Percentiles rank a stretch among this genome's conserved stretches.
phyloP scores from a whole-genome alignment of 2,888 invertebrate species.

The Lottia scabra region DNA sequence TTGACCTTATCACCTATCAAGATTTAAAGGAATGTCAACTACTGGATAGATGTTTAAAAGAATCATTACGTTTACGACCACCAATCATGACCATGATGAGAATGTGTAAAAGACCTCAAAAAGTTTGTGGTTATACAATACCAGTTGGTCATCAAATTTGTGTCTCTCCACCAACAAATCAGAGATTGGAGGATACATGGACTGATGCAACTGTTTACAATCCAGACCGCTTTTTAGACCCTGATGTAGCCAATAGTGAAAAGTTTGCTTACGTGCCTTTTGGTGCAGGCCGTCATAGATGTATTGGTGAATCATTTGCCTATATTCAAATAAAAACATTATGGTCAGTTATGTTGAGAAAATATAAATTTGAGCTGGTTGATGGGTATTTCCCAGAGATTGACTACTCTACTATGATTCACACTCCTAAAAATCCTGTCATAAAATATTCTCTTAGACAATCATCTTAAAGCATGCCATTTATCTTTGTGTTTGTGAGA shows the following conservation, averaged over 20 bases:
- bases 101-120: constrained; percentile 51
- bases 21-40: constrained; percentile 52
- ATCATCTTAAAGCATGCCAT: not conserved
- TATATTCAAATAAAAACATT: constrained; percentile 63
- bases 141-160: constrained; percentile 62
- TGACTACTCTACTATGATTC: constrained; percentile 60
- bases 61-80: constrained; percentile 58
- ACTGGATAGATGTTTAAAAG: constrained; percentile 60
- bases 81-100: constrained; percentile 65
- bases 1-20: constrained; percentile 45
- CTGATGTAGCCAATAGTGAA: constrained; percentile 46
- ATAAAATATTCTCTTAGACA: constrained; percentile 40
- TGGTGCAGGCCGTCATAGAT: constrained; percentile 60
- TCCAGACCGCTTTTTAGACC: constrained; percentile 56
- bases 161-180: constrained; percentile 60
- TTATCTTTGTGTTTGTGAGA: no score
- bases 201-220: constrained; percentile 38
- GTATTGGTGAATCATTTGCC: constrained; percentile 63
- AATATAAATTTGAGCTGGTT: constrained; percentile 51
- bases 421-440: constrained; percentile 56
- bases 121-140: constrained; percentile 53
- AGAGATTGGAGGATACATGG: constrained; percentile 53
- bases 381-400: constrained; percentile 53
- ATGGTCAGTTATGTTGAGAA: constrained; percentile 48
- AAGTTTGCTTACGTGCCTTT: constrained; percentile 62